These are phyloP conservation scores for Burhinus oedicnemus DNA, from an alignment of 2,113 vertebrate species.

Conservation along the genomic window DNA sequence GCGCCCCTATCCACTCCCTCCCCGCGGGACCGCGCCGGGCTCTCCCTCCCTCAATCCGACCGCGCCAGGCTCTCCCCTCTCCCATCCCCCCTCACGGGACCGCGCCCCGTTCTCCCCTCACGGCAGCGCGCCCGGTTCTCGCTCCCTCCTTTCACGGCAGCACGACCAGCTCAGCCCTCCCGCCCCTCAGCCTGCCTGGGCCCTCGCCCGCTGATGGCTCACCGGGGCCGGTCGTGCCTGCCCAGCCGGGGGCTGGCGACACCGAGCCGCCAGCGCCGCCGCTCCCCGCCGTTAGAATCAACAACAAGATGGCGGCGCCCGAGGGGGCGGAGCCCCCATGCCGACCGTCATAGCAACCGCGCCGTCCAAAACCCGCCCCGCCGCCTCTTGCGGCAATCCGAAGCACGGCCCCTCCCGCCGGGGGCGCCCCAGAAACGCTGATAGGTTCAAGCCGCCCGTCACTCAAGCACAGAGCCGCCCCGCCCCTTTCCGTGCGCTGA, in stretches of 20 bases:
- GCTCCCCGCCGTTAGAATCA: slow-evolving; percentile 50
- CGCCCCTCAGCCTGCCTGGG: neutral
- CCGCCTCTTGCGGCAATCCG: neutral
- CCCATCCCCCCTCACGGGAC: neutral
- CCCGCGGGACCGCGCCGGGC: too few species aligned
- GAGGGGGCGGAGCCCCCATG: neutral
- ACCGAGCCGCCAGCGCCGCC: neutral
- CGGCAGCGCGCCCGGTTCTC: neutral
- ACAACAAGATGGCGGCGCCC: slow-evolving; percentile 74
- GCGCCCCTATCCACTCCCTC: too few species aligned
- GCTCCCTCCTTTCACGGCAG: neutral
- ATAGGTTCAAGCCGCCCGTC: rapidly evolving
- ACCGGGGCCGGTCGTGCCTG: slow-evolving; percentile 13
- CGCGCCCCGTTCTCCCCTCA: neutral
- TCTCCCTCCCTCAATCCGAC: too few species aligned
- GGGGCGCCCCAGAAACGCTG: rapidly evolving
- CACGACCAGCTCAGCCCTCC: too few species aligned
- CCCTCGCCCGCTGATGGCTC: neutral
- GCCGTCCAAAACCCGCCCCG: neutral
- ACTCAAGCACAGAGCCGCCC: neutral
- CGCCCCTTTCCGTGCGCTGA: neutral
- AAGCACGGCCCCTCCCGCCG: rapidly evolving
- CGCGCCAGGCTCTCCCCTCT: neutral
- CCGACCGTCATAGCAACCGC: slow-evolving; percentile 69
- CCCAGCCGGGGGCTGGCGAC: neutral